phyloP scores from a whole-genome alignment of 2,797 vertebrate species.

The Clarias platycephalus region DNA sequence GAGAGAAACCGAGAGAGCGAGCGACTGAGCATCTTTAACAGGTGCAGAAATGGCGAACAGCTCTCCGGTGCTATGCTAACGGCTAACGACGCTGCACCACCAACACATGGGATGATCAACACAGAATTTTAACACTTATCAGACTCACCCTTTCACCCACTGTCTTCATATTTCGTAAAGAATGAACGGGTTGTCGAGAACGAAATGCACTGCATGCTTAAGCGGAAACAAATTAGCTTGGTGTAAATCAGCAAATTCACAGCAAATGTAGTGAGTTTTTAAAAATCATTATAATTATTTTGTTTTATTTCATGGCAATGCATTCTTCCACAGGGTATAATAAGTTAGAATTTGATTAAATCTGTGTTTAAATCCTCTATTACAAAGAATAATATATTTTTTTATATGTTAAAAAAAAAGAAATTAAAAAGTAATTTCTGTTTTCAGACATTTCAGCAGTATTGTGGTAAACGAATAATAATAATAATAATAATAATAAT shows the following conservation, averaged over 20 bases:
- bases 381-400: neutral
- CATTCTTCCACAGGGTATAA: neutral
- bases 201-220: neutral
- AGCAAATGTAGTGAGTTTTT: neutral
- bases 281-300: neutral
- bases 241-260: neutral
- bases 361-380: neutral
- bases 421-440: neutral
- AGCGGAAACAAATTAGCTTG: neutral
- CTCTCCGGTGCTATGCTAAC: constrained; percentile 55
- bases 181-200: neutral
- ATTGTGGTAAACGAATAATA: constrained; percentile 18
- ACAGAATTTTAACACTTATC: neutral
- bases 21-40: constrained; percentile 63
- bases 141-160: neutral
- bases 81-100: constrained; percentile 45
- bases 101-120: constrained; percentile 10
- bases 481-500: constrained; percentile 1
- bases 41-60: constrained; percentile 73
- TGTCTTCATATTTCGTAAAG: too few species aligned
- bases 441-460: constrained; percentile 1
- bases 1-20: too few species aligned
- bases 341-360: neutral
- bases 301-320: too few species aligned
- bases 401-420: neutral